A percentile compares a stretch with the other conserved stretches of the same genome.
phyloP scores from a whole-genome alignment of 2,797 vertebrate species.

The Zalophus californianus region DNA sequence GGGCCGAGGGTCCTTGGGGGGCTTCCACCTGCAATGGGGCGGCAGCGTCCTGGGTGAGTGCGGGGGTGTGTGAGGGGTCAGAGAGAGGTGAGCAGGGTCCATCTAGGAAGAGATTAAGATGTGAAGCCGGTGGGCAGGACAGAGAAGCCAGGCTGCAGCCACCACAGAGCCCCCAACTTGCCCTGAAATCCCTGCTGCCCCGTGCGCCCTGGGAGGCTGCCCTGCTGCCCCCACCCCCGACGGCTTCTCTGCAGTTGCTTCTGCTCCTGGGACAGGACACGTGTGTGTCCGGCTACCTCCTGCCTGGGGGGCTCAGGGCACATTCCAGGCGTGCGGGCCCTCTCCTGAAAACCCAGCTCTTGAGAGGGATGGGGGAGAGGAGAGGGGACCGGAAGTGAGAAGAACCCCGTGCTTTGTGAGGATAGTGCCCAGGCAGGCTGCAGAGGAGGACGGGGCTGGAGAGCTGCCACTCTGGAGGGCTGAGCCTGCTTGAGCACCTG shows the following conservation, averaged over 20 bases:
- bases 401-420: background rate
- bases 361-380: background rate
- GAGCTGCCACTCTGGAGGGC: accelerated
- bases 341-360: background rate
- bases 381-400: accelerated
- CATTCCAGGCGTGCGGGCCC: background rate
- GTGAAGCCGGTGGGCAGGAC: accelerated
- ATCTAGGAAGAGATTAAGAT: no score
- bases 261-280: no score
- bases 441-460: accelerated
- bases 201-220: background rate
- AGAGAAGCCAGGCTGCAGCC: background rate
- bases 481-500: background rate
- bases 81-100: background rate
- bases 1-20: accelerated
- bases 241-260: background rate
- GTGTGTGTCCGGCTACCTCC: accelerated
- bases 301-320: background rate
- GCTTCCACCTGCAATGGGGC: no score
- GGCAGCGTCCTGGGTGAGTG: accelerated
- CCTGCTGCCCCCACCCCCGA: accelerated
- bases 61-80: background rate
- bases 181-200: background rate
- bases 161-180: background rate
- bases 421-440: accelerated